Percentiles rank a stretch among this genome's conserved stretches.
Evolutionary conservation across 2,113 vertebrate genomes (phyloP).

Genomic region (Rhinichthys klamathensis): DNA sequence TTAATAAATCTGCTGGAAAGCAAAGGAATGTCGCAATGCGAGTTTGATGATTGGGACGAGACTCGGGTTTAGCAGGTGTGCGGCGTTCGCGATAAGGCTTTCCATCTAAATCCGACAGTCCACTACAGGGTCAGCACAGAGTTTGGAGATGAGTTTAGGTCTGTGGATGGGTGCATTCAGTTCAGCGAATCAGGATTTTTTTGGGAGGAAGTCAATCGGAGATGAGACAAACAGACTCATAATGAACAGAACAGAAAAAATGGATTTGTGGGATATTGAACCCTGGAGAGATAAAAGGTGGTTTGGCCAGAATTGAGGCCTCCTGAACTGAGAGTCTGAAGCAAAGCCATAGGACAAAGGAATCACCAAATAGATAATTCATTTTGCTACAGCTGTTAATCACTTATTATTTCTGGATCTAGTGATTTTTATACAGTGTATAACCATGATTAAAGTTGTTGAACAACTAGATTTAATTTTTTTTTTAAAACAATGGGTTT

Average conservation of each 20-base stretch:
- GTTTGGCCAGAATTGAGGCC: neutral
- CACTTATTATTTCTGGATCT: neutral
- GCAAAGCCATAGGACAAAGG: conserved; percentile 16
- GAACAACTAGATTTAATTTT: neutral
- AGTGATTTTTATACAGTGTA: neutral
- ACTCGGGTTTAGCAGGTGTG: conserved; percentile 43
- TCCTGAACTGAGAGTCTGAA: neutral
- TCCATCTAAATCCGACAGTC: conserved; percentile 11
- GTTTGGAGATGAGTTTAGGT: neutral
- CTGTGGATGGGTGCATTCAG: too few species aligned
- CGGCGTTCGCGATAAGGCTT: conserved; percentile 30
- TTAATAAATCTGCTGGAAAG: conserved; percentile 44
- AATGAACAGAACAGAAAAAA: conserved; percentile 40
- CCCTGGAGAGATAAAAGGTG: neutral
- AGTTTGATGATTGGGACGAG: conserved; percentile 28
- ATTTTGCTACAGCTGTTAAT: conserved; percentile 39
- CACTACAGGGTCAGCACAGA: neutral
- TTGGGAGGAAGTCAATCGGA: neutral
- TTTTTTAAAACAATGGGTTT: neutral
- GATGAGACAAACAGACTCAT: conserved; percentile 15
- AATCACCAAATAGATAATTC: neutral
- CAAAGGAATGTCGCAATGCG: neutral
- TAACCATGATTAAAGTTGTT: neutral
- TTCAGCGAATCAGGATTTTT: neutral
- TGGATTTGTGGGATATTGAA: conserved; percentile 36